phyloP scores from a whole-genome alignment of 2,797 vertebrate species.

The Poeciliopsis presidionis region DNA sequence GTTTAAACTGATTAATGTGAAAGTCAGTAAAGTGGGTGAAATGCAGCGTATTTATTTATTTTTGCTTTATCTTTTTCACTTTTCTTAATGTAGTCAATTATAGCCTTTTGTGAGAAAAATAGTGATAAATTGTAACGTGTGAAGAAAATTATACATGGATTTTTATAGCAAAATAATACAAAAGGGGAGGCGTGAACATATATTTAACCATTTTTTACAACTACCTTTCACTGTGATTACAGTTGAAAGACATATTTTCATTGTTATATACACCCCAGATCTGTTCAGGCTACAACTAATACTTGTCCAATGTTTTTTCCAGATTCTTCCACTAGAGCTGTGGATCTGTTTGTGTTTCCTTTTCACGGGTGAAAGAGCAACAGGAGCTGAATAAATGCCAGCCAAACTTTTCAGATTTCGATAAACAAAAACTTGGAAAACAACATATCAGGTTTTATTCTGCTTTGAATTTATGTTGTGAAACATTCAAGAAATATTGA shows the following conservation, averaged over 20 bases:
- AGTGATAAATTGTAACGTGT: not conserved
- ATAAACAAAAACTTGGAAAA: not conserved
- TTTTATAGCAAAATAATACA: no score
- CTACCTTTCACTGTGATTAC: not conserved
- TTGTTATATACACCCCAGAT: not conserved
- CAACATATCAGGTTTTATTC: not conserved
- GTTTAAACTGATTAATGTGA: conserved; percentile 30
- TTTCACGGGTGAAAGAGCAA: not conserved
- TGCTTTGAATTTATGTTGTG: not conserved
- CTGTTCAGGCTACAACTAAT: not conserved
- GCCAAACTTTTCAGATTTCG: not conserved
- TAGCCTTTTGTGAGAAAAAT: not conserved
- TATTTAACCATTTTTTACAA: not conserved
- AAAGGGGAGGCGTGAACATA: not conserved
- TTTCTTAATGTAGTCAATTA: not conserved
- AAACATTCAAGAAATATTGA: not conserved
- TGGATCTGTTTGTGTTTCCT: not conserved
- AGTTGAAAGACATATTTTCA: no score
- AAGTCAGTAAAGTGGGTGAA: conserved; percentile 13
- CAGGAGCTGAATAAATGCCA: not conserved
- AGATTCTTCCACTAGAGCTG: no score
- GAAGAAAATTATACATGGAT: not conserved
- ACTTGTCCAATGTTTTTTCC: not conserved
- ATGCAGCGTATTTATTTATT: not conserved
- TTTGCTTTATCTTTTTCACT: not conserved